Base-by-base conservation (phyloP, 2,797 vertebrate species). In the Eulemur rubriventer region DNA sequence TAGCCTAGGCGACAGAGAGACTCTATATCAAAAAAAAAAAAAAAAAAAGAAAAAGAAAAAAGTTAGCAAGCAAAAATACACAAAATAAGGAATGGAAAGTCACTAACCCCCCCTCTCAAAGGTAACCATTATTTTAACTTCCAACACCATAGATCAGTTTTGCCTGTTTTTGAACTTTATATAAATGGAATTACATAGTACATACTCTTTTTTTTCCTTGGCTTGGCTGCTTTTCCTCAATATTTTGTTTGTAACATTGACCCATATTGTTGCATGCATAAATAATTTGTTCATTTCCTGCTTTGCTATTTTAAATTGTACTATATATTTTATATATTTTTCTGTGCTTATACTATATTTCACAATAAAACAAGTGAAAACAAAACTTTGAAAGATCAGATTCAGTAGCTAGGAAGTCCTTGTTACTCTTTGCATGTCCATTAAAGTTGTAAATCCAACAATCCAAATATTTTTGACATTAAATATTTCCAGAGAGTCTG, bases 401-500 rank as follows among this genome's bases (percentile, higher is more conserved):
- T 59, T 86, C 22, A 81, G 67, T 87, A 96, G 59, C 52, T 90
- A 48, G 16, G 33, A 55, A 52, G 52, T 81, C 80, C 61, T 75
- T 33, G 13, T 86, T 91, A 89, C 72, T 67, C 33, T 95, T 50
- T 93, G 63, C 13, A 79, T 50, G 6, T 46, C n/a, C 30, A 35
- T 80, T 87, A 61, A 89, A 91, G n/a, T 92, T 89, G n/a, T 95
- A 95, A 95, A 94, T 95, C 11, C 38, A 88, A 84, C 7, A 80
- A 88, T 84, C 52, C 69, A 96, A 97, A 89, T 91, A 95, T 70
- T 88, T 95, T 65, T 69, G 70, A 79, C 57, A 76, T 83, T 94
- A 94, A 94, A 83, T 93, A 93, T 95, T 91, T 81, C 83, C 89
- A 87, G 67, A 89, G 28, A 80, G 30, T 2, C 65, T 76, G 43